These are phyloP conservation scores for Caenorhabditis wallacei DNA, from an alignment of 2,888 invertebrate species.

Conservation along the genomic window DNA sequence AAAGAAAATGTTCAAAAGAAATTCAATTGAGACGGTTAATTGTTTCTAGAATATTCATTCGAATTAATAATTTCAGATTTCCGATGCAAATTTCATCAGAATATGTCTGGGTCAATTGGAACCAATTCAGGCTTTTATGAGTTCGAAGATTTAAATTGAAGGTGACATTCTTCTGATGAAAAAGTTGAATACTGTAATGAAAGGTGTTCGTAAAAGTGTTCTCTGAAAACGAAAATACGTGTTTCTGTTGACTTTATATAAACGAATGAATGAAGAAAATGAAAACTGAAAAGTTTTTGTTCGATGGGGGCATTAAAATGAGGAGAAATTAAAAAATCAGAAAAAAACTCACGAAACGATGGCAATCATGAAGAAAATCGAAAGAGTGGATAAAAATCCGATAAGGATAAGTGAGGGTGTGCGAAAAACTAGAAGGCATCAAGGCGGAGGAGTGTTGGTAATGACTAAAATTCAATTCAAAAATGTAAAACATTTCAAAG, in stretches of 20 bases:
- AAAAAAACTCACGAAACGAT: constrained; percentile 6
- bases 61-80: constrained; percentile 14
- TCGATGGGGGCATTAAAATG: not conserved
- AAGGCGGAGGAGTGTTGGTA: not conserved
- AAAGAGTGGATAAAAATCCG: constrained; percentile 1
- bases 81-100: constrained; percentile 36
- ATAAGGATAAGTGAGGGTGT: constrained; percentile 14
- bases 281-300: constrained; percentile 7
- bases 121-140: constrained; percentile 43
- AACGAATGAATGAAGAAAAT: not conserved
- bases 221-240: not conserved
- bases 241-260: not conserved
- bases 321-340: not conserved
- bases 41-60: not conserved
- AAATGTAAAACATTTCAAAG: constrained; percentile 9
- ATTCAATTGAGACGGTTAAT: constrained; percentile 32
- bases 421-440: constrained; percentile 40
- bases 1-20: constrained; percentile 8
- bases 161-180: constrained; percentile 48
- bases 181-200: constrained; percentile 44
- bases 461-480: constrained; percentile 13
- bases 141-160: constrained; percentile 33
- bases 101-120: constrained; percentile 40
- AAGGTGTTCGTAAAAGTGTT: constrained; percentile 36
- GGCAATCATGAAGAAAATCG: constrained; percentile 5